Base-by-base conservation (phyloP, 2,797 vertebrate genomes). In the Gallinago solitaria region DNA sequence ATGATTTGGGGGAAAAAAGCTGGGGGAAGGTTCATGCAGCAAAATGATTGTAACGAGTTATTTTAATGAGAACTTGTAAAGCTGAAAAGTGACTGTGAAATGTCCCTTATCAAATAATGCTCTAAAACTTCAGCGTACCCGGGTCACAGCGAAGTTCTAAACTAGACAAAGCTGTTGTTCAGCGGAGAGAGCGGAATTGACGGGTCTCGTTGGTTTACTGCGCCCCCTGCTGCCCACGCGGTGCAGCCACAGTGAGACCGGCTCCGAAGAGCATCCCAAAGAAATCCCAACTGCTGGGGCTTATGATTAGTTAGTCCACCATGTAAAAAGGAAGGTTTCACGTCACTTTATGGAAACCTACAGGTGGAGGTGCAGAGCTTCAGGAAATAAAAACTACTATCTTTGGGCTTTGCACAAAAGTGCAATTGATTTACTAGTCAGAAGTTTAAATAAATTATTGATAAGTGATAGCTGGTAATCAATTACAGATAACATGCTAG, bases 191-290 rank as follows among this genome's bases (percentile, higher is more conserved):
- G 45, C 32, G 65, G 47, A 60, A 50, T 1, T 6, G 16, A 2
- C 23, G 1, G 32, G 28, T 37, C 87, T 84, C 7, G 33, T 41
- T 97, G 87, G 76, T 45, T 87, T 45, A 84, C 64, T 95, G 87
- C 92, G 95, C 96, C 93, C 97, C 90, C 96, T 97, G 84, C 95
- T 95, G 96, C 79, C 83, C 79, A 51, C 15, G 81, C 10, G 45
- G 1, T 33, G 83, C 90, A 92, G 9, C 21, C 82, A 35, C 96
- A 93, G 0, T 1, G 23, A 76, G 54, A n/a, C n/a, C n/a, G 65
- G 27, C 56, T 33, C 43, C 39, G 24, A 47, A 47, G 51, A 75
- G 16, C 51, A 39, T 39, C 60, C 80, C 50, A 28, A 57, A 37
- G 35, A 64, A 80, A 71, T 7, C 28, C 0, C 0, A 11, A 10